Conservation (phyloP, 2,797 vertebrate species). For the Lepidocolaptes lacrymiger region DNA sequence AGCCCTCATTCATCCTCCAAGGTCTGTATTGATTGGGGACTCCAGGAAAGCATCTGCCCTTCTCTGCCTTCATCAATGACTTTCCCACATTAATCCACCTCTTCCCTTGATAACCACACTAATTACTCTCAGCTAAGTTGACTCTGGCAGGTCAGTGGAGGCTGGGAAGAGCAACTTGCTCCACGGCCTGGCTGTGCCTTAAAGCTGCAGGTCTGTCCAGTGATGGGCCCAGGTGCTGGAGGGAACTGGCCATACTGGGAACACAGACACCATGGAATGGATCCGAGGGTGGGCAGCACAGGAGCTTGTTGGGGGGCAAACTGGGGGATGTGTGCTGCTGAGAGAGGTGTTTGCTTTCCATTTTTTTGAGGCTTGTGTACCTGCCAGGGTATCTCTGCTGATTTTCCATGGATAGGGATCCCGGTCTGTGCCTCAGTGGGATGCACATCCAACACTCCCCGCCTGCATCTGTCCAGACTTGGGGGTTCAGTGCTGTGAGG, state of each 20-base stretch:
- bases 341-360: background rate
- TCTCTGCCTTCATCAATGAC: conserved; percentile 72
- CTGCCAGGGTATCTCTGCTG: background rate
- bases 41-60: conserved; percentile 68
- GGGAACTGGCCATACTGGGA: background rate
- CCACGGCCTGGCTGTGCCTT: background rate
- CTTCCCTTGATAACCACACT: conserved; percentile 62
- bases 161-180: conserved; percentile 33
- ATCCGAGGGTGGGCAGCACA: background rate
- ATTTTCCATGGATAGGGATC: background rate
- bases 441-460: background rate
- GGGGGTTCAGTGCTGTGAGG: background rate
- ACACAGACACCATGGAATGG: fast-evolving
- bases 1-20: conserved; percentile 57
- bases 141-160: conserved; percentile 36
- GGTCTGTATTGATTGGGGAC: conserved; percentile 67
- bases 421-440: background rate
- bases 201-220: background rate
- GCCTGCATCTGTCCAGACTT: background rate
- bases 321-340: background rate
- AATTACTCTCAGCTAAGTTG: conserved; percentile 54
- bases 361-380: background rate
- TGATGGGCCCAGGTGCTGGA: fast-evolving
- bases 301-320: fast-evolving
- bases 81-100: conserved; percentile 76